Conservation (phyloP, 1,140 invertebrate genomes). For the Dendrolimus kikuchii region DNA sequence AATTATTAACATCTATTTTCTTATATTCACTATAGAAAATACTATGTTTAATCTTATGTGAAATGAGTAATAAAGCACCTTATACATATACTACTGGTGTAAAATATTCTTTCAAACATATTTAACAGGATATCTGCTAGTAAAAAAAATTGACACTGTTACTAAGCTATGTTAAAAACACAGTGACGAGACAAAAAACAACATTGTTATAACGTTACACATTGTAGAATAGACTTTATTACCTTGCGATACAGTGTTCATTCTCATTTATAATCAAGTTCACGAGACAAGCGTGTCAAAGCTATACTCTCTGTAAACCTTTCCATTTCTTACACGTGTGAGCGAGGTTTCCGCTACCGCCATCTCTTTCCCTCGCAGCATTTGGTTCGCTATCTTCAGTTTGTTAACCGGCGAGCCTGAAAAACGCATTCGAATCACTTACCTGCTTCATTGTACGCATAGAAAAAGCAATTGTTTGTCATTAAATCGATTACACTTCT, state of each 20-base stretch:
- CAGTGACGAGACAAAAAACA: too few relatives aligned
- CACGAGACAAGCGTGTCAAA: constrained; percentile 40
- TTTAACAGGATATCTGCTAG: background rate
- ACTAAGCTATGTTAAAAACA: background rate
- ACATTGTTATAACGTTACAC: too few relatives aligned
- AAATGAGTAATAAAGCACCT: too few relatives aligned
- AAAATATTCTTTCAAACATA: too few relatives aligned
- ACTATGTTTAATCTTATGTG: too few relatives aligned
- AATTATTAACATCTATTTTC: too few relatives aligned
- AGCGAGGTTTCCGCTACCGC: constrained; percentile 83
- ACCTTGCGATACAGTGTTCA: constrained; percentile 11
- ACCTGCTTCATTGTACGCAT: constrained; percentile 17
- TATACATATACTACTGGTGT: too few relatives aligned
- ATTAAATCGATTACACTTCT: too few relatives aligned
- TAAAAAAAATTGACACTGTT: background rate
- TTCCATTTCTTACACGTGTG: constrained; percentile 75
- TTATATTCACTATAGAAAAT: too few relatives aligned
- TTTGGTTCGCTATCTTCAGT: constrained; percentile 82
- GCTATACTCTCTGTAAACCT: constrained; percentile 41
- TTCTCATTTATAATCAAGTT: constrained; percentile 25
- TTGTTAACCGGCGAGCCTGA: constrained; percentile 84
- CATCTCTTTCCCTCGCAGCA: constrained; percentile 75
- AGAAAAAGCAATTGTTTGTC: background rate
- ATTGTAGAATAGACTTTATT: too few relatives aligned
- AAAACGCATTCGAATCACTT: constrained; percentile 30